A percentile compares a stretch with the other conserved stretches of the same genome.
Conservation (phyloP, 1,140 invertebrate species). For the Drosophila mayri region DNA sequence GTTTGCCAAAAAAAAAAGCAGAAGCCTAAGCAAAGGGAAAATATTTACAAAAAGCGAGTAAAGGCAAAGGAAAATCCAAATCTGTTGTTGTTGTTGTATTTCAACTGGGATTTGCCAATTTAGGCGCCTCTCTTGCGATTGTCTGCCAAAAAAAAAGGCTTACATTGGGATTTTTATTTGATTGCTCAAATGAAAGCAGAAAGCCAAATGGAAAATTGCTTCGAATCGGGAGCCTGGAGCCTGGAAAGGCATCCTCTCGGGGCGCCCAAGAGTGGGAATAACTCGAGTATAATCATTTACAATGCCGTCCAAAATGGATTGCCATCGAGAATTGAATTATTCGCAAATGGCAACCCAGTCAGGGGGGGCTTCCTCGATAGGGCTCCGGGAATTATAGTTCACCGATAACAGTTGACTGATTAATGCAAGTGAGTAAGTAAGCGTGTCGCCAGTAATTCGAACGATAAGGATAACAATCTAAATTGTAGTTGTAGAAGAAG, state of each 20-base stretch:
- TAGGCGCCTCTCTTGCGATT: conserved; percentile 67
- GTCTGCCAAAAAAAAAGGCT: conserved; percentile 74
- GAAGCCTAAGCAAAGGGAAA: conserved; percentile 42
- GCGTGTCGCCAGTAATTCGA: conserved; percentile 3
- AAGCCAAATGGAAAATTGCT: conserved; percentile 54
- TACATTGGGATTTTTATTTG: conserved; percentile 82
- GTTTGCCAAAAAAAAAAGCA: conserved; percentile 53
- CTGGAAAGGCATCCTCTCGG: conserved; percentile 9
- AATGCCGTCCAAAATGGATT: conserved; percentile 76
- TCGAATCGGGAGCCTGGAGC: background rate
- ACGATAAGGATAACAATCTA: too few relatives aligned
- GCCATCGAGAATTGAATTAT: conserved; percentile 68
- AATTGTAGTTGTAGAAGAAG: background rate
- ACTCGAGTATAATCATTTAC: conserved; percentile 72
- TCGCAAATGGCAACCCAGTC: conserved; percentile 56
- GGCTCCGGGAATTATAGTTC: conserved; percentile 28
- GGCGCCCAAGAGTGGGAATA: conserved; percentile 30
- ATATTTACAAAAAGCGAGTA: conserved; percentile 29
- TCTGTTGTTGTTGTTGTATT: conserved; percentile 50
- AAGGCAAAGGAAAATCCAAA: background rate
- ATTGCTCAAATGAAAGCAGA: conserved; percentile 72
- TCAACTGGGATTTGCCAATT: conserved; percentile 65
- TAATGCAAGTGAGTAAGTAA: conserved; percentile 20
- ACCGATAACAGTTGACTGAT: conserved; percentile 33
- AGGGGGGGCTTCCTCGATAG: conserved; percentile 14